These are phyloP conservation scores for Anastatus disparis DNA, from an alignment of 1,140 invertebrate species.

Conservation along the genomic window DNA sequence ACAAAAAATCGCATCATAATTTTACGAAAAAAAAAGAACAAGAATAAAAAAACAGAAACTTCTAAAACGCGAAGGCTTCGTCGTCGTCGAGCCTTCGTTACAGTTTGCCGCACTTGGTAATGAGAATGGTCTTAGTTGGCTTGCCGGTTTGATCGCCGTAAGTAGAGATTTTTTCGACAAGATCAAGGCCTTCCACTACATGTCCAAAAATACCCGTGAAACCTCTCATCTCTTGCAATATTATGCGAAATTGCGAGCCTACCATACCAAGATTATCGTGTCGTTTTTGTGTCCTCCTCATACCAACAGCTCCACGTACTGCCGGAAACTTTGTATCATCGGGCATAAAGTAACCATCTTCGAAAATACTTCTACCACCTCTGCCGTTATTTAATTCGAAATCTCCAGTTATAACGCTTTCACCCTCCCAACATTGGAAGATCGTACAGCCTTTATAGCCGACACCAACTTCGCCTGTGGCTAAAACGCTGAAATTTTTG, in stretches of 20 bases:
- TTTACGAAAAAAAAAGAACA: conserved; percentile 12
- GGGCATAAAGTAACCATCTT: conserved; percentile 82
- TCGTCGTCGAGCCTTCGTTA: conserved; percentile 56
- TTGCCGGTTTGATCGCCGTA: conserved; percentile 81
- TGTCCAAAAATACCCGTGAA: conserved; percentile 87
- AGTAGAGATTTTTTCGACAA: conserved; percentile 82
- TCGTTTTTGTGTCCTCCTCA: conserved; percentile 83
- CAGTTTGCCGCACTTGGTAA: conserved; percentile 81
- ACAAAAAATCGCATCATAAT: conserved; percentile 18
- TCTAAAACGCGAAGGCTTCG: conserved; percentile 22
- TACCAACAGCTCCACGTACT: conserved; percentile 81
- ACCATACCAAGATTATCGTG: conserved; percentile 84
- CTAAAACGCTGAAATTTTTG: conserved; percentile 86
- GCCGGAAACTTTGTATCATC: conserved; percentile 84
- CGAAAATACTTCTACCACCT: conserved; percentile 81
- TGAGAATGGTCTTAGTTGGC: conserved; percentile 79
- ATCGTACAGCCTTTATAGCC: conserved; percentile 83
- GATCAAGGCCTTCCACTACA: conserved; percentile 82
- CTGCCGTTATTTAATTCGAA: conserved; percentile 85
- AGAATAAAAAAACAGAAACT: conserved; percentile 12
- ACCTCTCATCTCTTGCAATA: conserved; percentile 81
- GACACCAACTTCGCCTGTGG: conserved; percentile 81
- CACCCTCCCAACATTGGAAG: conserved; percentile 85
- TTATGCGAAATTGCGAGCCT: conserved; percentile 85
- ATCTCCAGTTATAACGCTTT: conserved; percentile 83